These are phyloP conservation scores for Dichetophora obliterata DNA, from an alignment of 2,888 invertebrate species.

Conservation along the genomic window DNA sequence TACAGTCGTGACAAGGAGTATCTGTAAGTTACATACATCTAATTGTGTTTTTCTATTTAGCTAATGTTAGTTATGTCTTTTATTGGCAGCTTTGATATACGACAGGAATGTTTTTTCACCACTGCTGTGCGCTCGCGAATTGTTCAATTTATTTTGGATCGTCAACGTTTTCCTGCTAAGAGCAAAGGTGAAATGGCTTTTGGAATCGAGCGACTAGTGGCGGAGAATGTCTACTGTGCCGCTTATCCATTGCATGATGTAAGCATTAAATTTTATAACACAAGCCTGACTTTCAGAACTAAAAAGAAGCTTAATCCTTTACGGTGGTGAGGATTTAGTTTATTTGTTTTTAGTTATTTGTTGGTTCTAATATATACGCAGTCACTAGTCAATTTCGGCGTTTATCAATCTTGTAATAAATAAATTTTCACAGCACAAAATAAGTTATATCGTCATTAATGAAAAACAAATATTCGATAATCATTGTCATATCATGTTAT, in stretches of 20 bases:
- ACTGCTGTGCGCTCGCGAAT: constrained; percentile 88
- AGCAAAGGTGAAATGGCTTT: constrained; percentile 81
- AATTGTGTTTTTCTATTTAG: background rate
- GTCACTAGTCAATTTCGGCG: too few relatives aligned
- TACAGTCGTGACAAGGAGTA: constrained; percentile 94
- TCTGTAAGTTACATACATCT: constrained; percentile 75
- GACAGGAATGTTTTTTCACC: constrained; percentile 86
- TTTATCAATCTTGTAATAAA: too few relatives aligned
- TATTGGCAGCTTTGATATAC: constrained; percentile 81
- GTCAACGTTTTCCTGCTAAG: constrained; percentile 83
- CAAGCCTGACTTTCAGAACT: too few relatives aligned
- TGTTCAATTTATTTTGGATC: constrained; percentile 91
- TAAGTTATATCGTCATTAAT: too few relatives aligned
- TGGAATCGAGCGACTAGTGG: constrained; percentile 83
- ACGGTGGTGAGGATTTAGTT: too few relatives aligned
- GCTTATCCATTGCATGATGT: constrained; percentile 93
- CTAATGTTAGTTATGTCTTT: constrained; percentile 3
- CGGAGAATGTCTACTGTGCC: constrained; percentile 81
- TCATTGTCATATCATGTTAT: too few relatives aligned
- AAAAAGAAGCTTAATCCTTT: too few relatives aligned
- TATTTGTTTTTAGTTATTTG: too few relatives aligned
- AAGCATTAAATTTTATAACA: constrained; percentile 66
- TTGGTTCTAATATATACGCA: too few relatives aligned
- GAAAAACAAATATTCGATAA: too few relatives aligned
- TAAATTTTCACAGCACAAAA: too few relatives aligned